Percentiles rank a stretch among this genome's conserved stretches.
Evolutionary conservation across 1,140 invertebrate genomes (phyloP).

Genomic region (Drosophila dunni): DNA sequence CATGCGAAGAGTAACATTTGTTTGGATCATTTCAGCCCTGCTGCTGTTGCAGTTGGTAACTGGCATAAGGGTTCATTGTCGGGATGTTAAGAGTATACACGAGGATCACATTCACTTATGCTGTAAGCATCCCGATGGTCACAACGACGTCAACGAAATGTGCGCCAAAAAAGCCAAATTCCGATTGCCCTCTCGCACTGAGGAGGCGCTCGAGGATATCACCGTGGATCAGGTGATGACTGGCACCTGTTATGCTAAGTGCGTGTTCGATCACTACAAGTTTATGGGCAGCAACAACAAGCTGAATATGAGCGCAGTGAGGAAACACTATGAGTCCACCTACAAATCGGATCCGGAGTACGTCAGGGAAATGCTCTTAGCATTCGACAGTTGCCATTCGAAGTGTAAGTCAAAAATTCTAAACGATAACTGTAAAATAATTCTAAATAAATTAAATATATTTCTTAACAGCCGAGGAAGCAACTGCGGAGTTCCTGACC

Average conservation of each 20-base stretch:
- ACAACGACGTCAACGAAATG: conserved; percentile 58
- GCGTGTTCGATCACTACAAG: conserved; percentile 65
- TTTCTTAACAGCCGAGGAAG: conserved; percentile 41
- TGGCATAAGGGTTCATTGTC: conserved; percentile 45
- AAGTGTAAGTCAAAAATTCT: conserved; percentile 35
- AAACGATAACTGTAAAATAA: too few relatives aligned
- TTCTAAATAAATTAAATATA: not conserved
- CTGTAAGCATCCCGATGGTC: conserved; percentile 72
- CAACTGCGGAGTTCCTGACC: conserved; percentile 50
- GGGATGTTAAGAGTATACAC: conserved; percentile 54
- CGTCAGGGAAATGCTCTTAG: conserved; percentile 65
- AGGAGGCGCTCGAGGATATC: conserved; percentile 69
- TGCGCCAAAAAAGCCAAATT: conserved; percentile 66
- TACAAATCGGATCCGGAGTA: conserved; percentile 64
- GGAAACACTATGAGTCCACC: conserved; percentile 40
- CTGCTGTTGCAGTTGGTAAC: conserved; percentile 18
- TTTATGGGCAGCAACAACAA: conserved; percentile 47
- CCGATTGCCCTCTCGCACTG: conserved; percentile 37
- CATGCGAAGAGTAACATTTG: conserved; percentile 15
- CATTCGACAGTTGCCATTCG: conserved; percentile 60
- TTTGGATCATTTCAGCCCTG: not conserved
- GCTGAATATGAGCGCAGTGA: conserved; percentile 63
- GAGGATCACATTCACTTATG: conserved; percentile 74
- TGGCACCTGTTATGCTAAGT: conserved; percentile 66
- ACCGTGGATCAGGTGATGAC: conserved; percentile 64